A percentile compares a stretch with the other conserved stretches of the same genome.
Conservation (phyloP, 2,888 invertebrate genomes). For the Sussaba pulchella region DNA sequence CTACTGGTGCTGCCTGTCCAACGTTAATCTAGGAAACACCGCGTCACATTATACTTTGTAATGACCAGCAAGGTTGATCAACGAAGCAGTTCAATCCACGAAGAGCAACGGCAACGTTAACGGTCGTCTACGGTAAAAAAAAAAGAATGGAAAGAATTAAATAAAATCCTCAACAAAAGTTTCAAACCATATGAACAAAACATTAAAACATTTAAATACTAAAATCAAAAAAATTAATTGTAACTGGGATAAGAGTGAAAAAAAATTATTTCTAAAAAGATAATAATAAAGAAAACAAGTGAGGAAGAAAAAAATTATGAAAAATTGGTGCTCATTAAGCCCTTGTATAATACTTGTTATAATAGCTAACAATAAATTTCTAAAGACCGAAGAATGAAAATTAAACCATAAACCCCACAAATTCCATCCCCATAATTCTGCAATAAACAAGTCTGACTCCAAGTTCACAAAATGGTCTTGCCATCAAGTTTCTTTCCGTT, state of each 20-base stretch:
- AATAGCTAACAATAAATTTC: too few species aligned
- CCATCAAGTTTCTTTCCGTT: constrained; percentile 60
- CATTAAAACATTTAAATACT: too few species aligned
- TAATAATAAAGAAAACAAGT: too few species aligned
- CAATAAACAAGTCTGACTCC: not conserved
- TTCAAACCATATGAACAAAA: constrained; percentile 11
- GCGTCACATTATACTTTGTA: constrained; percentile 81
- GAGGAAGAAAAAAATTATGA: too few species aligned
- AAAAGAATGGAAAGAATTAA: not conserved
- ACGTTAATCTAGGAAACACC: constrained; percentile 78
- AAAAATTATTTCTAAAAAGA: too few species aligned
- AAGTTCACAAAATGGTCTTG: constrained; percentile 36
- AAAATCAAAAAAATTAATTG: too few species aligned
- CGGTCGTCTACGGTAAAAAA: constrained; percentile 12
- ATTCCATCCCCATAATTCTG: not conserved
- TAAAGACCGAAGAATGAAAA: constrained; percentile 8
- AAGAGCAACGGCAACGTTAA: constrained; percentile 44
- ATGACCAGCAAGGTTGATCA: constrained; percentile 66
- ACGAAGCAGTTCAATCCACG: constrained; percentile 47
- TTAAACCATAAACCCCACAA: not conserved
- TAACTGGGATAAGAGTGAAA: too few species aligned
- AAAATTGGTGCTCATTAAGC: too few species aligned
- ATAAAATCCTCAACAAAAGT: not conserved
- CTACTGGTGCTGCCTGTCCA: constrained; percentile 69
- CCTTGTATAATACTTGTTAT: too few species aligned